Percentiles rank a stretch among this genome's conserved stretches.
These are phyloP conservation scores for Ophion slaviceki DNA, from an alignment of 2,888 invertebrate species.

Conservation along the genomic window DNA sequence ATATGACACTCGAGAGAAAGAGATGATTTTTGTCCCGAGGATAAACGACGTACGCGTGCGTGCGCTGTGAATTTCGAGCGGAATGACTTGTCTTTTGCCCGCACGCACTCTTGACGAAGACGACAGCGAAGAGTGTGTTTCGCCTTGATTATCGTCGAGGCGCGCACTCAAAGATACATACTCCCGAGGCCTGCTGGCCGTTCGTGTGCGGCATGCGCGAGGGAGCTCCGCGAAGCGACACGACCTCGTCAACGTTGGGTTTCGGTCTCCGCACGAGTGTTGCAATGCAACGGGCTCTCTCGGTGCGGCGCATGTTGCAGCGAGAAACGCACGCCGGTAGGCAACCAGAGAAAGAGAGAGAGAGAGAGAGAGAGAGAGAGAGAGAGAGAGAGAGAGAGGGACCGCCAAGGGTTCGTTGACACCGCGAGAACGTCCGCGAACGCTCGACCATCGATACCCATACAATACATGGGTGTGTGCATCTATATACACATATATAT, in stretches of 20 bases:
- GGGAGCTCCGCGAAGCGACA: slow-evolving; percentile 62
- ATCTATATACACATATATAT: slow-evolving; percentile 17
- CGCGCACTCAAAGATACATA: slow-evolving; percentile 10
- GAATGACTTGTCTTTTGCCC: background rate
- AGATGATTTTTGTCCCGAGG: slow-evolving; percentile 34
- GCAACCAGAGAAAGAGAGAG: slow-evolving; percentile 17
- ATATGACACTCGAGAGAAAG: slow-evolving; percentile 31
- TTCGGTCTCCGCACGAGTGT: slow-evolving; percentile 61
- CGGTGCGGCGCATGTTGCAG: slow-evolving; percentile 21
- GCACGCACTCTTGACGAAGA: slow-evolving; percentile 27
- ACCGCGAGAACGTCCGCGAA: slow-evolving; percentile 61
- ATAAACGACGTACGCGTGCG: slow-evolving; percentile 6
- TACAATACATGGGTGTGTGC: slow-evolving; percentile 42
- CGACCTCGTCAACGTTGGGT: slow-evolving; percentile 72
- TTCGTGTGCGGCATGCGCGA: slow-evolving; percentile 23
- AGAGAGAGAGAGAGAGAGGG: slow-evolving; percentile 5
- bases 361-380: slow-evolving; percentile 16
- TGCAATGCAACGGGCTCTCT: slow-evolving; percentile 62
- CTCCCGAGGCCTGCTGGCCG: slow-evolving; percentile 19
- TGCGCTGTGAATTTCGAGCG: slow-evolving; percentile 24
- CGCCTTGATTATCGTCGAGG: slow-evolving; percentile 49
- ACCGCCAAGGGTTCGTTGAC: slow-evolving; percentile 69
- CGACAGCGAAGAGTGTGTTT: slow-evolving; percentile 14
- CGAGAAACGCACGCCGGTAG: slow-evolving; percentile 35
- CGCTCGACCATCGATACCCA: slow-evolving; percentile 59